Base-by-base conservation (phyloP, 2,797 vertebrate genomes). In the Sciaenops ocellatus region DNA sequence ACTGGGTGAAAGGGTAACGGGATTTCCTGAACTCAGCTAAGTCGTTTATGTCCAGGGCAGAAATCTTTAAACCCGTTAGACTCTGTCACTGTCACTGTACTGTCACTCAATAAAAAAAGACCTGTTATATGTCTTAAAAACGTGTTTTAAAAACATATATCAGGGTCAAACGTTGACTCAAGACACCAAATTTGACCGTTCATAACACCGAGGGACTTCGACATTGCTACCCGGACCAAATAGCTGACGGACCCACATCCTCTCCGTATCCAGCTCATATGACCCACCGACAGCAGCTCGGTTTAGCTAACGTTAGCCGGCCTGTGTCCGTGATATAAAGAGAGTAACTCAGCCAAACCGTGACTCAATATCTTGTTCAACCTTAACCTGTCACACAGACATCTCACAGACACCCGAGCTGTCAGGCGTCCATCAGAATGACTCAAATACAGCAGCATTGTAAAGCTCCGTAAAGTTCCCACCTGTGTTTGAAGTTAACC, bases 181-280 rank as follows among this genome's bases (percentile, higher is more conserved):
- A 28, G 7, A 30, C 20, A 22, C 13, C 1, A 3, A 59, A 13
- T 72, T 52, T 22, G 11, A 42, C 4, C 2, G 18, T 1, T 44
- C 17, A 24, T 30, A 66, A 48, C 10, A 52, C 26, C 8, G 22
- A 51, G 12, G 15, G 15, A 30, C 2, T 50, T 24, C 1, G 47
- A 18, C 0, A 13, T 51, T 73, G 13, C 76, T 38, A 69, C 71
- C 76, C 94, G 94, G 94, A 92, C 73, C 17, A 66, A 59, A 82
- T 74, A 89, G 9, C 46, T 2, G 89, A 91, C 93, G 94, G 87
- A 95, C 90, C 85, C 1, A 26, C 72, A 92, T 92, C 90, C 91
- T 86, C 8, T 38, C 34, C 34, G 34, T 38, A 2, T 69, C 34
- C n/a, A 46, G 22, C 20, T 54, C 10, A 46, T 11, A 10, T 15